phyloP scores from a whole-genome alignment of 2,888 invertebrate species.

The Machimus atricapillus region DNA sequence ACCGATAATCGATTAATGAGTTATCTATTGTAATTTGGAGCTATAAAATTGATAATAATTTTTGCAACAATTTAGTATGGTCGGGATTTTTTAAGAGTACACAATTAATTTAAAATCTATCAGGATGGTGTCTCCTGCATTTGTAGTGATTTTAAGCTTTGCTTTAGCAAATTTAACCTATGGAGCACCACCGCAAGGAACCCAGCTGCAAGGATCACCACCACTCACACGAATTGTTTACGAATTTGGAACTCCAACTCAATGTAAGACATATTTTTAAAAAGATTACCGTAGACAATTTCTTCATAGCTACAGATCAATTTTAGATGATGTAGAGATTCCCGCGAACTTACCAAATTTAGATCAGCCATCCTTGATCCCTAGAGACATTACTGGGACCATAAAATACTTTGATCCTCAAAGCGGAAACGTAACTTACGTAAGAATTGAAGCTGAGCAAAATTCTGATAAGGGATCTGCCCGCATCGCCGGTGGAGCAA shows the following conservation, averaged over 20 bases:
- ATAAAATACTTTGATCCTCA: neutral
- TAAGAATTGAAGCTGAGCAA: neutral
- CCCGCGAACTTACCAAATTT: neutral
- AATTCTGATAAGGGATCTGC: neutral
- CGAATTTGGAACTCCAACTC: neutral
- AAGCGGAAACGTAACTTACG: neutral
- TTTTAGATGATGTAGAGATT: neutral
- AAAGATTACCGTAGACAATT: neutral
- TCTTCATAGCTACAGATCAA: neutral
- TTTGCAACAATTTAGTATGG: neutral
- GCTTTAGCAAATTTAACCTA: neutral
- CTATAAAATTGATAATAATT: neutral
- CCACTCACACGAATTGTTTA: neutral
- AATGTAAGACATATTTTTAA: neutral
- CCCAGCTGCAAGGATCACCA: neutral
- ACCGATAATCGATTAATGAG: neutral
- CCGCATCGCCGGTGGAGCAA: neutral
- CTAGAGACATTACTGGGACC: neutral
- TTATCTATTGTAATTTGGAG: neutral
- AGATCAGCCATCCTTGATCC: accelerated
- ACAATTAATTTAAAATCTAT: neutral
- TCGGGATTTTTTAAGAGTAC: neutral
- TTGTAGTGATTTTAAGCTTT: neutral
- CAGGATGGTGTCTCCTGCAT: neutral
- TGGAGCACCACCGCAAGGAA: too few species aligned